Evolutionary conservation across 2,113 vertebrate genomes (phyloP), one percentile per base, ranked within the genome.

Genomic region (Onychostoma macrolepis): DNA sequence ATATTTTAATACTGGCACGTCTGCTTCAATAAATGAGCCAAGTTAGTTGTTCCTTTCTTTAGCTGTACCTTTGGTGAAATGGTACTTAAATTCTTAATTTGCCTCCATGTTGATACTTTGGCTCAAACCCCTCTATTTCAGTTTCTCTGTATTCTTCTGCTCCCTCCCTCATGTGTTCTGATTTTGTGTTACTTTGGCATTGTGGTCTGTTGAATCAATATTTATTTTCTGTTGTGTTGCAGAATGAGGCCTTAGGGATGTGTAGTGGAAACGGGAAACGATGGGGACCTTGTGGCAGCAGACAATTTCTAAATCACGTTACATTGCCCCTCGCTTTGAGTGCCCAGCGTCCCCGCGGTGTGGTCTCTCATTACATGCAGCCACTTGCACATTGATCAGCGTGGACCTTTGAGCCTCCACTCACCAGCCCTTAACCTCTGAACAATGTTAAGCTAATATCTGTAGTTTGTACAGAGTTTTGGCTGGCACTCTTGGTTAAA

Each of bases 1-100:
- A 84, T 92, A 90, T 90, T 93, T 90, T 89, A 91, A 50, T 89
- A 88, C 81, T 84, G 86, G 91, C 91, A 90, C 88, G 92, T 87
- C 78, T 89, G 88, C 56, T 89, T 93, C 89, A 94, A 88, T 94
- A 92, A 91, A 88, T 86, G 90, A 92, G 87, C 87, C 90, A 88
- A 87, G 88, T 77, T 86, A 30, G 84, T 82, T 92, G 82, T 87
- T 92, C 85, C 90, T 87, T 36, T 90, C 17, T 90, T 92, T 33
- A 53, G 85, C 91, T 84, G 19, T 24, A 86, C 90, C 90, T 90
- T 63, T 88, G 19, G n/a, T 87, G 87, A 84, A 76, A 89, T 69
- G 87, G 75, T 88, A 87, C 86, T 87, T 87, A 89, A 53, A 91
- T 89, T 92, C 72, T 8, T 89, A 56, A 13, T 50, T 45, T 84